Evolutionary conservation across 2,888 invertebrate genomes (phyloP).

Genomic region (Autographa gamma): DNA sequence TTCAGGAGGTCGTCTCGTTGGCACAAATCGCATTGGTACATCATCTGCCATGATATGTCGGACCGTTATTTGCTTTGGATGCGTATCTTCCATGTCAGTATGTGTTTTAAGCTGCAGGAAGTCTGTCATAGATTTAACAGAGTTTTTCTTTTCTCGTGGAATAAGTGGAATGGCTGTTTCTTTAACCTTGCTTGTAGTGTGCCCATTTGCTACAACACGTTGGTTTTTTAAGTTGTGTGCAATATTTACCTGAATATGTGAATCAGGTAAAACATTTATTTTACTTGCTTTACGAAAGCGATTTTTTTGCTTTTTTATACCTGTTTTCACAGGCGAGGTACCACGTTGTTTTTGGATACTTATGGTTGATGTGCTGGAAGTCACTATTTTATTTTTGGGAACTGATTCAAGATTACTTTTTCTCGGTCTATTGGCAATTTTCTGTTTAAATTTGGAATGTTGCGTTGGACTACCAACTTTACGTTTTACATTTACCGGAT

Average conservation of each 20-base stretch:
- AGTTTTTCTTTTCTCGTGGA: background rate
- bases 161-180: background rate
- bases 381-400: conserved; percentile 3
- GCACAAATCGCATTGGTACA: background rate
- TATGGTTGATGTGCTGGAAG: conserved; percentile 12
- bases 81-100: background rate
- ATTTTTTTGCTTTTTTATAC: background rate
- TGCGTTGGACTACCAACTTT: background rate
- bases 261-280: background rate
- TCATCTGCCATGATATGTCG: background rate
- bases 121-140: conserved; percentile 7
- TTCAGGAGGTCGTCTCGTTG: background rate
- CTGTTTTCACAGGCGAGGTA: background rate
- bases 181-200: conserved; percentile 1
- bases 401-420: conserved; percentile 13
- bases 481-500: background rate
- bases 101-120: background rate
- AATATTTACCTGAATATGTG: background rate
- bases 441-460: conserved; percentile 17
- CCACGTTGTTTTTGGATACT: conserved; percentile 13
- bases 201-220: background rate
- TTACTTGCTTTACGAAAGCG: background rate
- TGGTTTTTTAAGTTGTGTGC: conserved; percentile 5
- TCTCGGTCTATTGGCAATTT: conserved; percentile 1
- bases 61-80: background rate